These are phyloP conservation scores for Agapornis canus DNA, from an alignment of 2,797 vertebrate genomes.

Conservation along the genomic window DNA sequence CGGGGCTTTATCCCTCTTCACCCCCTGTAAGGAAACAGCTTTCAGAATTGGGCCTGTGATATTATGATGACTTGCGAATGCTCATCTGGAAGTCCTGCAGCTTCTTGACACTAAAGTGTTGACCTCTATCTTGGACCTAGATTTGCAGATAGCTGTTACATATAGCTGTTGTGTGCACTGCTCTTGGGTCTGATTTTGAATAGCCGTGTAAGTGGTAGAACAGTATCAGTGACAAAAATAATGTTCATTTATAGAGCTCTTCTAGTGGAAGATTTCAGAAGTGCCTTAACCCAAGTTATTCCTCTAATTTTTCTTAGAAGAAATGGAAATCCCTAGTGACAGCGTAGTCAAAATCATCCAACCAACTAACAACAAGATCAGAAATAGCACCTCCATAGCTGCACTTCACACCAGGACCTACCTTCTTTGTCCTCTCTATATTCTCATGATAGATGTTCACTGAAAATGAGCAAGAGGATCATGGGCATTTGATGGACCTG, in stretches of 20 bases:
- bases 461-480: not conserved
- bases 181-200: not conserved
- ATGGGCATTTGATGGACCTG: not conserved
- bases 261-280: not conserved
- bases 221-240: not conserved
- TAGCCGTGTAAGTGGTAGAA: not conserved
- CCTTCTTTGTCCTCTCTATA: not conserved
- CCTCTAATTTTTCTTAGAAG: not conserved
- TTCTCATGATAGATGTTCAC: not conserved
- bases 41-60: not conserved
- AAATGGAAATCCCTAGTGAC: not conserved
- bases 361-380: not conserved
- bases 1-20: not conserved
- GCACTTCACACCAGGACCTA: not conserved
- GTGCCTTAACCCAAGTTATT: not conserved
- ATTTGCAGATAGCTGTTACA: not conserved
- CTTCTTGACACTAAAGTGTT: not conserved
- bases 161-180: not conserved
- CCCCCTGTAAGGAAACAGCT: not conserved
- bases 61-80: not conserved
- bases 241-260: not conserved
- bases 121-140: not conserved
- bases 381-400: not conserved
- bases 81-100: conserved; percentile 1
- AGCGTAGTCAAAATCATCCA: not conserved